Percentiles rank a stretch among this genome's conserved stretches.
Evolutionary conservation across 2,797 vertebrate species (phyloP).

Genomic region (Tiaroga cobitis): DNA sequence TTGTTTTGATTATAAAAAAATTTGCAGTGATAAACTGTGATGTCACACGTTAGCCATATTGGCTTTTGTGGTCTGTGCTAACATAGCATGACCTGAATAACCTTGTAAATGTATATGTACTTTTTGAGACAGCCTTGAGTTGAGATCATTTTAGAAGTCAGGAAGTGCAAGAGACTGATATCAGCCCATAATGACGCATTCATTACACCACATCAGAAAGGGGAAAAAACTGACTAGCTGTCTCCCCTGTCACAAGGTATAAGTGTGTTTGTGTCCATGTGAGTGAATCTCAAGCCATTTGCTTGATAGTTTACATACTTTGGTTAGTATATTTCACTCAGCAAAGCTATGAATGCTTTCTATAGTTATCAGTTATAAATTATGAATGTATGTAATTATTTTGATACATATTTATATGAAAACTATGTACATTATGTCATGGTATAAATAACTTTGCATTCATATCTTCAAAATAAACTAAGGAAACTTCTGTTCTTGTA

Average conservation of each 20-base stretch:
- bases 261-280: constrained; percentile 51
- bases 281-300: constrained; percentile 21
- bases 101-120: constrained; percentile 9
- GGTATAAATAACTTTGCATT: not conserved
- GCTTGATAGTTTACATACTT: not conserved
- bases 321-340: not conserved
- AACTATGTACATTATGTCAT: not conserved
- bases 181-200: constrained; percentile 79
- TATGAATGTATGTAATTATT: not conserved
- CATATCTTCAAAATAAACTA: not conserved
- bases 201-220: constrained; percentile 77
- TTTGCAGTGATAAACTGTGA: constrained; percentile 26
- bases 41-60: constrained; percentile 51
- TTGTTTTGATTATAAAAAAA: constrained; percentile 29
- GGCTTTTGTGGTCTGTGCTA: constrained; percentile 46
- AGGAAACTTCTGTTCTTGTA: constrained; percentile 5
- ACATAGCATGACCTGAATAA: constrained; percentile 20
- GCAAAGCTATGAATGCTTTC: not conserved
- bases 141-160: constrained; percentile 72
- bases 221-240: constrained; percentile 77
- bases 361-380: not conserved
- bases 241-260: constrained; percentile 81
- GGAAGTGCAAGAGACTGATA: constrained; percentile 83
- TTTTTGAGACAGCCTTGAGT: constrained; percentile 59
- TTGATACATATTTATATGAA: constrained; percentile 33